A percentile compares a stretch with the other conserved stretches of the same genome.
Evolutionary conservation across 2,113 vertebrate genomes (phyloP).

Genomic region (Triplophysa siluroides): DNA sequence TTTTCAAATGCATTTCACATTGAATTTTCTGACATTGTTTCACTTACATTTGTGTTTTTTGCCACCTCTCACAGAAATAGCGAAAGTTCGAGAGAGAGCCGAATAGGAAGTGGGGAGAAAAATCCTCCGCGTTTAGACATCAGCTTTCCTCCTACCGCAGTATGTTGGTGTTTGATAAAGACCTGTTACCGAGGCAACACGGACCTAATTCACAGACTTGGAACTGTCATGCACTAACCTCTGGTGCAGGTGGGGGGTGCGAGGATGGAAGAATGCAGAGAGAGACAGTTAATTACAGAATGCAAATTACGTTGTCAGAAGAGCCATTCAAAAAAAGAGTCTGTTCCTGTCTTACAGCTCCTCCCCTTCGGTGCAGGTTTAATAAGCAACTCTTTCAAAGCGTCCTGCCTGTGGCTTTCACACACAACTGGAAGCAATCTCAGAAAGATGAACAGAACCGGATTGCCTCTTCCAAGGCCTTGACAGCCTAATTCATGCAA

Average conservation of each 20-base stretch:
- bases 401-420: constrained; percentile 58
- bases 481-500: constrained; percentile 66
- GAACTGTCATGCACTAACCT: constrained; percentile 60
- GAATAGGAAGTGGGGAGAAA: neutral
- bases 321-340: constrained; percentile 62
- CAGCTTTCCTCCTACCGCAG: constrained; percentile 54
- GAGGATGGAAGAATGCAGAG: constrained; percentile 12
- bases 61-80: neutral
- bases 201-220: constrained; percentile 55
- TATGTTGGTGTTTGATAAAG: constrained; percentile 59
- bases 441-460: constrained; percentile 52
- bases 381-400: constrained; percentile 61
- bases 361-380: constrained; percentile 61
- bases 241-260: constrained; percentile 45
- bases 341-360: constrained; percentile 55
- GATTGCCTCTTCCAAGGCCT: constrained; percentile 51
- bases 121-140: constrained; percentile 39
- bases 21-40: neutral
- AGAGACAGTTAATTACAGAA: constrained; percentile 77
- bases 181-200: constrained; percentile 59
- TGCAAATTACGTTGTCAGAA: constrained; percentile 75
- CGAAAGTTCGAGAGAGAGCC: neutral
- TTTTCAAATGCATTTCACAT: no score
- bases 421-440: constrained; percentile 63
- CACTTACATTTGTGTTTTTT: neutral